phyloP scores from a whole-genome alignment of 1,140 invertebrate species.

The Drosophila novamexicana region DNA sequence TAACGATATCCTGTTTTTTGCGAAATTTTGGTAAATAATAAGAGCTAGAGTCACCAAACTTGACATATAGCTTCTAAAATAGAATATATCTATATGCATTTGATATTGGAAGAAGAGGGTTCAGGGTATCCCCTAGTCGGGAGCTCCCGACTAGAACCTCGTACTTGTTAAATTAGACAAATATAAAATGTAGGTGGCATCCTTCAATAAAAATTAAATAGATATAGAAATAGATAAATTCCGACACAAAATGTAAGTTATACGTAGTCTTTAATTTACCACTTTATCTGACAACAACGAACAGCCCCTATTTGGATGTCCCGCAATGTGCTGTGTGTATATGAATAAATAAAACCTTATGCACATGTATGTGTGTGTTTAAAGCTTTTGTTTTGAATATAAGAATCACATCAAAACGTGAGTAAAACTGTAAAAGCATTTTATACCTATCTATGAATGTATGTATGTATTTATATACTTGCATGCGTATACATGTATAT shows the following conservation, averaged over 20 bases:
- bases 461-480: background rate
- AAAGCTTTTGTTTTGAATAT: conserved; percentile 11
- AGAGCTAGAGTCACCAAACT: too few species aligned
- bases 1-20: too few species aligned
- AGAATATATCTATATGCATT: too few species aligned
- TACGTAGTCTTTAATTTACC: background rate
- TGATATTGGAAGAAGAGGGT: too few species aligned
- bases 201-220: background rate
- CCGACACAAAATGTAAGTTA: too few species aligned
- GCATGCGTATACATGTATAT: background rate
- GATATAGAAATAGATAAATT: background rate
- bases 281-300: background rate
- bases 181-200: too few species aligned
- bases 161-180: too few species aligned
- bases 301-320: background rate
- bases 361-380: background rate
- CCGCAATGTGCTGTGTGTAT: conserved; percentile 3
- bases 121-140: too few species aligned
- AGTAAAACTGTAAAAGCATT: conserved; percentile 2
- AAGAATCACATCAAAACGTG: conserved; percentile 5
- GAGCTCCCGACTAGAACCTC: too few species aligned
- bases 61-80: too few species aligned
- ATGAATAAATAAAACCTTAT: background rate
- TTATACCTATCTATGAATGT: background rate
- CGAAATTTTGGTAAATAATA: too few species aligned